Evolutionary conservation across 2,113 vertebrate genomes (phyloP), one percentile per base, ranked within the genome.

Genomic region (Ceuthmochares aereus): DNA sequence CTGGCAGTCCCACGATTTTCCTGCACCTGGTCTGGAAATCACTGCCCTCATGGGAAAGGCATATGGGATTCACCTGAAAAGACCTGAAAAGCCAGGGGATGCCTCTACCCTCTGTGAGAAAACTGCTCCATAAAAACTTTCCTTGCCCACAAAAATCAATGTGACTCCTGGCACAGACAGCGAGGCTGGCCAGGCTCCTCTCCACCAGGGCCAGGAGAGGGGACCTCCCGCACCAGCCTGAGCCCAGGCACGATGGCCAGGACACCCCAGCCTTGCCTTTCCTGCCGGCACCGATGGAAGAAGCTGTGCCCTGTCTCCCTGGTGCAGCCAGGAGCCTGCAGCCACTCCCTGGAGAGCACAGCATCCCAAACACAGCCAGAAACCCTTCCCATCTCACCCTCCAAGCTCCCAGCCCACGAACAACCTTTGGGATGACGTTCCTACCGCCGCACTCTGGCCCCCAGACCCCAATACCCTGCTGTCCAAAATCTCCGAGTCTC

Each of bases 231-330:
- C 29, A 59, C 7, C 73, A 36, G 29, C 68, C 67, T 1, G 8
- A 3, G 22, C 51, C 15, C 40, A 0, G 47, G 13, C 8, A 19
- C 2, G 0, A 6, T 0, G 23, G 27, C 7, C 30, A 4, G n/a
- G 47, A 45, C 75, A 2, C 10, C 0, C 4, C 3, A 40, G 12
- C 12, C 8, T 34, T 1, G 0, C 29, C 47, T 14, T 18, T 63
- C 14, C 68, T 0, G 0, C 0, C 6, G 26, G 26, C 9, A 27
- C 40, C 4, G 5, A 9, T 0, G 17, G 22, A 9, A 51, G 40
- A 7, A 49, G 60, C 78, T 3, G 34, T 12, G 62, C 45, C 5
- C 7, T 2, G 21, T 29, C 56, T 40, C 45, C 36, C 6, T 0
- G 27, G 17, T 6, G 22, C 25, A 21, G 58, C 76, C 66, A 2